A percentile compares a stretch with the other conserved stretches of the same genome.
Conservation (phyloP, 2,797 vertebrate genomes). For the Pseudomugil gertrudae region DNA sequence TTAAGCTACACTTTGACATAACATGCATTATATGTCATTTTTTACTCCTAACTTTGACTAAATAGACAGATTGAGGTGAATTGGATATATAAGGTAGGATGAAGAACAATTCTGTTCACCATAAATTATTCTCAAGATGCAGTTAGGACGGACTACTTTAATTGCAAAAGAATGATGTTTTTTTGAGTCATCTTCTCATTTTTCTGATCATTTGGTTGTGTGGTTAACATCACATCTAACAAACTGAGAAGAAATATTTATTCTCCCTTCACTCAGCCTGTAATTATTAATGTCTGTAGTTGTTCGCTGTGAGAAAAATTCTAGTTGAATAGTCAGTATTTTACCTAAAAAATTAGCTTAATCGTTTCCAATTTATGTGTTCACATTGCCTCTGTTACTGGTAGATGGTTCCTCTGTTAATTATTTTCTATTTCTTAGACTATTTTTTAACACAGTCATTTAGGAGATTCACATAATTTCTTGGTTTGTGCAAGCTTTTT, state of each 20-base stretch:
- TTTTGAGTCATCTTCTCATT: too few relatives aligned
- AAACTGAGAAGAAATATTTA: too few relatives aligned
- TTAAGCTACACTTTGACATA: background rate
- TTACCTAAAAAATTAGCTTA: too few relatives aligned
- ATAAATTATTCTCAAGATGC: background rate
- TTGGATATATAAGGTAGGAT: too few relatives aligned
- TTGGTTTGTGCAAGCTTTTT: background rate
- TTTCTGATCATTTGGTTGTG: too few relatives aligned
- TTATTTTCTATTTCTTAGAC: background rate
- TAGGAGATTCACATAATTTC: background rate
- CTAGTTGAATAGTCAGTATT: too few relatives aligned
- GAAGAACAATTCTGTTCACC: too few relatives aligned
- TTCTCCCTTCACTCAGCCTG: background rate
- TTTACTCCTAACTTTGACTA: background rate
- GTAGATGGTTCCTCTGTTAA: background rate
- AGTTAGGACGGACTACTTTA: too few relatives aligned
- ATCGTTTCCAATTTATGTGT: background rate
- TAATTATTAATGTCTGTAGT: background rate
- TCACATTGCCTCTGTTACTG: background rate
- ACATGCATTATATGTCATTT: background rate
- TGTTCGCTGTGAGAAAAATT: constrained; percentile 2
- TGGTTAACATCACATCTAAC: too few relatives aligned
- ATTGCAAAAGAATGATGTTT: too few relatives aligned
- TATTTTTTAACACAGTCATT: background rate
- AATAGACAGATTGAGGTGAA: background rate